Evolutionary conservation across 2,797 vertebrate species (phyloP), one percentile per base, ranked within the genome.

Genomic region (Zalophus californianus): DNA sequence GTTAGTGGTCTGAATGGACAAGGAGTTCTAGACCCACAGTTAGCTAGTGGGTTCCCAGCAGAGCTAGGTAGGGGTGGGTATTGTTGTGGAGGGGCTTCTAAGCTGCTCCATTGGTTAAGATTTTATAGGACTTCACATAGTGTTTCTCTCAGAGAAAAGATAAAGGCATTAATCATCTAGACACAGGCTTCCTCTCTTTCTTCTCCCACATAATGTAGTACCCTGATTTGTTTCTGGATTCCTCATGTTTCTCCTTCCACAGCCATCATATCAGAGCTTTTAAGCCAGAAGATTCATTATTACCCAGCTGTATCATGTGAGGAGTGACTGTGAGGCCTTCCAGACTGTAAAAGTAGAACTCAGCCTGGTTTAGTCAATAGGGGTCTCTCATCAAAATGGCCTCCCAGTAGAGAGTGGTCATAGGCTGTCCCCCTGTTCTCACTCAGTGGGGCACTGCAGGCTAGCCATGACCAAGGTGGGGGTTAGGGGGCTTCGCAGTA

Each of bases 101-200:
- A 68, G 23, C 41, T 68, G 16, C 54, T 80, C 62, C 32, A 58
- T 35, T 41, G 70, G 15, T 75, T 75, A n/a, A 7, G 62, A 32
- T 64, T 87, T 83, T 84, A 3, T 1, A 32, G 21, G 41, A 62
- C 68, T 82, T 90, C 41, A 85, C 11, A 85, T 0, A 90, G 7
- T 35, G 3, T 11, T 62, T 96, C 56, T 93, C 77, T 95, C 48
- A 83, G 48, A 78, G 41, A 94, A 93, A 80, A 64, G 11, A 41
- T 38, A 95, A 92, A 87, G 32, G 8, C 1, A 54, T 77, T 84
- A 85, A 27, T 77, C 2, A 79, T 44, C 27, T 44, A 93, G 15
- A 77, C 3, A 84, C 85, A 75, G 25, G 11, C 5, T 60, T 82
- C 18, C 48, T 94, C 88, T 62, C 41, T 85, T 25, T 91, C 11